phyloP scores from a whole-genome alignment of 2,888 invertebrate species.

The Tetanocera ferruginea region DNA sequence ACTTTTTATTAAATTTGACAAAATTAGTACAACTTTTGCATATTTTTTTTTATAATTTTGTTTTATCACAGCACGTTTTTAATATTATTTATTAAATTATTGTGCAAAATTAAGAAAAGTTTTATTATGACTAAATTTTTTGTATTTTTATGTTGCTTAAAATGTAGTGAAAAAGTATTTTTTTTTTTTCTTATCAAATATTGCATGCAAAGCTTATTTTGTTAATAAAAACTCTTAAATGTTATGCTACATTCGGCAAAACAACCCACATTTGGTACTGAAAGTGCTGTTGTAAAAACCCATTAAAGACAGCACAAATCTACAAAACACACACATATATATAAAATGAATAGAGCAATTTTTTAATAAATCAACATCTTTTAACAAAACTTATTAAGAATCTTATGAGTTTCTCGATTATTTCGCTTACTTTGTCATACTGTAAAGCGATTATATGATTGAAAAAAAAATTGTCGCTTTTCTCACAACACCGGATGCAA shows the following conservation, averaged over 20 bases:
- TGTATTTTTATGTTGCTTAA: neutral
- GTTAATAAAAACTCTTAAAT: neutral
- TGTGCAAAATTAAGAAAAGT: conserved; percentile 57
- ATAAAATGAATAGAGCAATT: no score
- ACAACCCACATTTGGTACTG: neutral
- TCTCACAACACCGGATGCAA: no score
- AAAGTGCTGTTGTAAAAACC: no score
- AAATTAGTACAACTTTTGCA: neutral
- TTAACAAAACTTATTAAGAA: no score
- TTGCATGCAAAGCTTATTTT: neutral
- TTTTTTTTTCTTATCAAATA: neutral
- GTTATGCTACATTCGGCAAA: neutral
- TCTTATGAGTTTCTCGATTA: no score
- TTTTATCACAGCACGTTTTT: conserved; percentile 65
- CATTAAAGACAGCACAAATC: no score
- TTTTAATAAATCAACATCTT: no score
- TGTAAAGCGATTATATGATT: no score
- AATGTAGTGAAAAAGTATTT: neutral
- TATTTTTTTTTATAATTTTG: neutral
- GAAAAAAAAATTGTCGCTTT: no score
- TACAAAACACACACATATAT: no score
- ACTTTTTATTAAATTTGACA: neutral
- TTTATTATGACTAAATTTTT: neutral
- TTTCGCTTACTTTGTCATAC: no score
- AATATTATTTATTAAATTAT: conserved; percentile 48